Percentiles rank a stretch among this genome's conserved stretches.
Conservation (phyloP, 2,797 vertebrate species). For the Intellagama lesueurii region DNA sequence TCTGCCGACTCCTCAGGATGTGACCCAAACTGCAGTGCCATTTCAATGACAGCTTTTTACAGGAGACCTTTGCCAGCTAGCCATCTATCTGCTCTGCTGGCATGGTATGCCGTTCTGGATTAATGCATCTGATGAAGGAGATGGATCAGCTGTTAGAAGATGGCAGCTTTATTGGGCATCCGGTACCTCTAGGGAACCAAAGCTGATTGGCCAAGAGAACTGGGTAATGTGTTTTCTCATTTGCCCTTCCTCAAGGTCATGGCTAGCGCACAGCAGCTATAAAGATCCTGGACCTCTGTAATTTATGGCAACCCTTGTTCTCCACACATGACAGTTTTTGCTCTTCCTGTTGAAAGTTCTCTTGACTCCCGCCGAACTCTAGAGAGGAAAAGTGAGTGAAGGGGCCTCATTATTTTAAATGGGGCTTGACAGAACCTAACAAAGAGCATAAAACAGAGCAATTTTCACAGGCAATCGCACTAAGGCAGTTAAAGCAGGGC, state of each 20-base stretch:
- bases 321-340: slow-evolving; percentile 27
- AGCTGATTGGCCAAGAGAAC: slow-evolving; percentile 38
- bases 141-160: slow-evolving; percentile 44
- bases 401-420: slow-evolving; percentile 79
- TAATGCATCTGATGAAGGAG: slow-evolving; percentile 46
- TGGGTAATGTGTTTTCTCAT: slow-evolving; percentile 47
- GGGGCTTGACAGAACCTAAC: slow-evolving; percentile 75
- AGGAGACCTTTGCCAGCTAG: slow-evolving; percentile 30
- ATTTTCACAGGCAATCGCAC: slow-evolving; percentile 78
- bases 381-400: slow-evolving; percentile 69
- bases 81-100: slow-evolving; percentile 26
- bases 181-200: slow-evolving; percentile 36
- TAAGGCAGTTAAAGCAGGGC: slow-evolving; percentile 73
- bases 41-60: slow-evolving; percentile 13
- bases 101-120: slow-evolving; percentile 28
- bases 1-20: background rate
- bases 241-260: slow-evolving; percentile 60
- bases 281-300: slow-evolving; percentile 51
- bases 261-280: slow-evolving; percentile 40
- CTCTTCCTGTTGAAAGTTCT: slow-evolving; percentile 61
- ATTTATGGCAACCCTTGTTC: slow-evolving; percentile 54
- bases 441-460: slow-evolving; percentile 76
- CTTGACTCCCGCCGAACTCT: slow-evolving; percentile 40
- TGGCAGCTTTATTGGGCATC: slow-evolving; percentile 48
- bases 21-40: slow-evolving; percentile 20